These are phyloP conservation scores for Tachina grossa DNA, from an alignment of 2,888 invertebrate genomes.

Conservation along the genomic window DNA sequence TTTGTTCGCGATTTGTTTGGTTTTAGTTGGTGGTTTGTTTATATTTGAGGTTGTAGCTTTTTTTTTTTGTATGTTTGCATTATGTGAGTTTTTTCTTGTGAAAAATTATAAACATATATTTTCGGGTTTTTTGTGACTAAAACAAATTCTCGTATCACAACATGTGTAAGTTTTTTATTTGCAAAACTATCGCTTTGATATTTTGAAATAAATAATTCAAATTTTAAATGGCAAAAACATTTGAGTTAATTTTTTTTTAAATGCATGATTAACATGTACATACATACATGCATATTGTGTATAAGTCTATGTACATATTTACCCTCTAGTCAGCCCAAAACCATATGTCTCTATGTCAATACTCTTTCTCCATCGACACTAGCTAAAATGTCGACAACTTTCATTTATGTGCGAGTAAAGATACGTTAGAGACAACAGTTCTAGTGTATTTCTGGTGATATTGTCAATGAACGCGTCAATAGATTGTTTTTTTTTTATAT, in stretches of 20 bases:
- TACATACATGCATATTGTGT: too few species aligned
- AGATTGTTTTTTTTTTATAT: too few species aligned
- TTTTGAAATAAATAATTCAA: not conserved
- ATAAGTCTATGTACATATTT: too few species aligned
- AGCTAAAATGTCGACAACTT: too few species aligned
- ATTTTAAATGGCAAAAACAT: not conserved
- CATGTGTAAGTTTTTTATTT: not conserved
- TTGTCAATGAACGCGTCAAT: too few species aligned
- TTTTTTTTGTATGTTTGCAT: conserved; percentile 23
- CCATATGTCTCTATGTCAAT: too few species aligned
- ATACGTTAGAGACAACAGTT: too few species aligned
- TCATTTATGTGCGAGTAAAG: too few species aligned
- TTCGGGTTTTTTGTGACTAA: conserved; percentile 3
- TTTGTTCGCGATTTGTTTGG: conserved; percentile 56
- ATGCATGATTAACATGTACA: not conserved
- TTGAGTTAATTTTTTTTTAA: not conserved
- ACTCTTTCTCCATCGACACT: too few species aligned
- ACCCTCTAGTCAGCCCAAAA: too few species aligned
- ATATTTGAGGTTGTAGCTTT: conserved; percentile 54
- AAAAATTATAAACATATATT: conserved; percentile 20
- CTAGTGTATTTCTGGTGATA: too few species aligned
- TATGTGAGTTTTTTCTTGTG: not conserved
- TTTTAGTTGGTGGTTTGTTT: conserved; percentile 63
- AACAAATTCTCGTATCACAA: not conserved
- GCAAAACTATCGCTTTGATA: not conserved